Evolutionary conservation across 2,113 vertebrate species (phyloP), one percentile per base, ranked within the genome.

Genomic region (Limnothrissa miodon): DNA sequence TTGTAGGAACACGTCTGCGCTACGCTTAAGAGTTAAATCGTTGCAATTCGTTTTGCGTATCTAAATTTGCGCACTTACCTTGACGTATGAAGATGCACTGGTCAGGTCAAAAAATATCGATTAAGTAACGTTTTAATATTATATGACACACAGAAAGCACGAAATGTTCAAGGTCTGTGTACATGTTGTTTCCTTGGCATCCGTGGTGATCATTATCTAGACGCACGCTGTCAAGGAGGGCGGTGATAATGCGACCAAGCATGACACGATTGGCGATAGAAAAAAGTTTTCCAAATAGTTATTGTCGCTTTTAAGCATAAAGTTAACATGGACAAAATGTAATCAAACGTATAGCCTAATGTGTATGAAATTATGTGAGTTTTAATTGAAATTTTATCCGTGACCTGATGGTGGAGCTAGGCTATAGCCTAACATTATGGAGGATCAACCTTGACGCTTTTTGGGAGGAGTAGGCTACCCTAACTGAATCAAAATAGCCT

Each of bases 91-190:
- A 74, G 66, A 74, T 74, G 66, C 29, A 74, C 36, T 74, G 66
- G n/a, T n/a, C n/a, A n/a, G 13, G 66, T 74, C 33, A 74, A 33
- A 74, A 15, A 74, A 36, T 36, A 33, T 74, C 66, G 21, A 56
- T 56, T 23, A 74, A 21, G 33, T 74, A 74, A 36, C 13, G 29
- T 81, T 23, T 82, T 19, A 74, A 46, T 10, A 39, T 29, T 89
- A 90, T 91, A 78, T 53, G 88, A 48, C 19, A 53, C 25, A 51
- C 45, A 81, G 51, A 59, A 70, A 86, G 29, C 29, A 33, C 45
- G 39, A 74, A 82, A 33, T 45, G 62, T 42, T 81, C 80, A 56
- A 39, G 81, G 44, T 82, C 44, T 82, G 81, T 82, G 81, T 82
- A 82, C 62, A 82, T 21, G 66, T 25, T 74, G 81, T 82, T 78